Evolutionary conservation across 2,888 invertebrate species (phyloP), one percentile per base, ranked within the genome.

Genomic region (Melanostoma mellinum): DNA sequence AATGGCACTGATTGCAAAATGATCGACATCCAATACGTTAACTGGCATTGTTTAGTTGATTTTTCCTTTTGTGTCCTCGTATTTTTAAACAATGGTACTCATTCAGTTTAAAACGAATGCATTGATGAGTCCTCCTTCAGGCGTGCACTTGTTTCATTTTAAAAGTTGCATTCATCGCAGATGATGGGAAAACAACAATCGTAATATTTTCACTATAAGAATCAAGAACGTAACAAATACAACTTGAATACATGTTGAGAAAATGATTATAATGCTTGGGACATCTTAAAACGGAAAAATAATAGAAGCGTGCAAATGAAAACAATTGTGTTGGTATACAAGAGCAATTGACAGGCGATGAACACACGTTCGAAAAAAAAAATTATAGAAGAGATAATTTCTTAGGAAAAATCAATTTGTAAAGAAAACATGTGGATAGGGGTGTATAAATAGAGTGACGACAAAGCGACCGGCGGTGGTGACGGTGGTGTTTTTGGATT

Each of bases 1-100:
- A 91, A 97, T 96, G 36, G 96, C 97, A 91, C 96, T 96, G 86
- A 97, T 94, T 86, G 96, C 96, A 90, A 96, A 94, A 91, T 97
- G 97, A 91, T 96, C 95, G 87, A 94, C 94, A 91, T 97, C 97
- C 90, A 96, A 93, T 86, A 97, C 88, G 73, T 89, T 88, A 53
- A 91, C 89, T 65, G 90, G 89, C 91, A 91, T 91, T 71, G 84
- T 87, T 33, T 55, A 20, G 20, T 20, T 20, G 20, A 10, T 46
- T 4, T 50, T 48, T 63, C 36, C 48, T 9, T 30, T 36, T 20
- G 20, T 20, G 20, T 20, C 20, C 20, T 20, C 20, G 35, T 36
- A 35, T 73, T 69, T 77, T 20, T 20, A 20, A 20, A 20, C 20
- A 36, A 58, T 44, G 63, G 68, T 74, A 77, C 61, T 65, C 74